Percentiles rank a stretch among this genome's conserved stretches.
phyloP scores from a whole-genome alignment of 2,888 invertebrate genomes.

The Archaeoteleia sp. region DNA sequence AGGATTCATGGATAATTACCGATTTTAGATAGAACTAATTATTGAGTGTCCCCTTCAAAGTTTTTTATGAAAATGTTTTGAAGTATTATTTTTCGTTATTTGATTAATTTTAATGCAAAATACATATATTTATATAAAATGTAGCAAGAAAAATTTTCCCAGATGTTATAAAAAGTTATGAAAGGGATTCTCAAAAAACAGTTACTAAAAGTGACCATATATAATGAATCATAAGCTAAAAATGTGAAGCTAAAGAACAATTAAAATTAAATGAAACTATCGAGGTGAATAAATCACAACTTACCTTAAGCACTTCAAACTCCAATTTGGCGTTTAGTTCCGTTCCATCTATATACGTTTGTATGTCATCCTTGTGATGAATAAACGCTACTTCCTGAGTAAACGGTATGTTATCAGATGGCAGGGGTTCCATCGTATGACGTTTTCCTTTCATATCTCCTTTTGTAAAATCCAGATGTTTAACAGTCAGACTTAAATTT shows the following conservation, averaged over 20 bases:
- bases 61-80: no score
- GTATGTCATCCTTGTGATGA: conserved; percentile 66
- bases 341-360: conserved; percentile 61
- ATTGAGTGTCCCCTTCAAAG: no score
- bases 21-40: no score
- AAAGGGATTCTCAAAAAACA: no score
- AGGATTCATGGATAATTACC: no score
- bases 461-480: conserved; percentile 42
- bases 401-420: conserved; percentile 61
- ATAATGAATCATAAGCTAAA: conserved; percentile 1
- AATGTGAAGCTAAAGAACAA: neutral
- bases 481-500: conserved; percentile 61
- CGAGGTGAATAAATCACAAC: neutral
- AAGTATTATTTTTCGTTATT: no score
- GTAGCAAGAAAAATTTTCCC: no score
- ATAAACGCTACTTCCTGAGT: conserved; percentile 70
- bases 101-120: no score
- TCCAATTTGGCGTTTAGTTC: conserved; percentile 65
- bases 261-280: neutral
- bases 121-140: no score
- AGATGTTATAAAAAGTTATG: no score
- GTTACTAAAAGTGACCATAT: no score
- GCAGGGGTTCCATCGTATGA: conserved; percentile 14
- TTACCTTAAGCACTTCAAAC: conserved; percentile 67
- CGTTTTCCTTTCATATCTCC: conserved; percentile 58